Conservation (phyloP, 2,888 invertebrate genomes). For the Cataglyphis cursor region DNA sequence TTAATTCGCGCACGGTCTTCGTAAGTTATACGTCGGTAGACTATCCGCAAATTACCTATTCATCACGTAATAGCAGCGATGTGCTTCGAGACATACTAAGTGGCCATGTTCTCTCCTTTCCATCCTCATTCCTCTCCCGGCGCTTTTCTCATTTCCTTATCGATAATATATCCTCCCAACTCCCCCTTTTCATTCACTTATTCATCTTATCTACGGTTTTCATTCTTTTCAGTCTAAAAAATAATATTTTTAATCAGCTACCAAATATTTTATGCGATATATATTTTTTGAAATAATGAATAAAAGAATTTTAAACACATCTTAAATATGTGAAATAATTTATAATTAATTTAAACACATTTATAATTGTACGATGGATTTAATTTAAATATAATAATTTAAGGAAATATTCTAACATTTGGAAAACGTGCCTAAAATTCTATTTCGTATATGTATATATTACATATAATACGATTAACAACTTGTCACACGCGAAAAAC, state of each 20-base stretch:
- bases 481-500: constrained; percentile 75
- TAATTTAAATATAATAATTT: constrained; percentile 6
- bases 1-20: constrained; percentile 84
- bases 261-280: background rate
- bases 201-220: constrained; percentile 19
- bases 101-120: constrained; percentile 46
- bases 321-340: background rate
- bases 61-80: constrained; percentile 84
- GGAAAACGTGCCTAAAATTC: constrained; percentile 15
- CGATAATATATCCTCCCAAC: background rate
- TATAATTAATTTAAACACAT: background rate
- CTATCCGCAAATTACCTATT: constrained; percentile 84
- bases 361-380: background rate
- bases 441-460: constrained; percentile 20
- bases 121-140: constrained; percentile 20
- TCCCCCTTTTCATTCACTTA: constrained; percentile 42
- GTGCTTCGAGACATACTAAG: constrained; percentile 73
- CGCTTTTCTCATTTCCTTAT: constrained; percentile 30
- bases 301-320: no score
- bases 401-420: background rate
- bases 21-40: constrained; percentile 71
- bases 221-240: constrained; percentile 55
- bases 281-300: no score
- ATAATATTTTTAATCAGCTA: constrained; percentile 15
- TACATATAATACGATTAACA: constrained; percentile 26